Base-by-base conservation (phyloP, 2,797 vertebrate species). In the Morelia viridis region DNA sequence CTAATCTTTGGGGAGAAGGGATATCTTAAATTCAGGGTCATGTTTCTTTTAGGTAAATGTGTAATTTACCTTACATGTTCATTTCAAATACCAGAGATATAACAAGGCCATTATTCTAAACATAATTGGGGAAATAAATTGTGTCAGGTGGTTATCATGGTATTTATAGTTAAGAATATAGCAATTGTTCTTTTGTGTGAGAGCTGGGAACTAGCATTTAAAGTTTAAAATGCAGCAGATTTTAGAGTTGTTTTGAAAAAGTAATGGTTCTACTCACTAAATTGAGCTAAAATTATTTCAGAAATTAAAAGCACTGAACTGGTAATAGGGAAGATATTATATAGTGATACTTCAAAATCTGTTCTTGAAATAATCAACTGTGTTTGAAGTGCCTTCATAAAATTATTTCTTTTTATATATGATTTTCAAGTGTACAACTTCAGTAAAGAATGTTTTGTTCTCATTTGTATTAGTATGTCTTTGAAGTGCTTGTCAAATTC, bases 321-420 rank as follows among this genome's bases (percentile, higher is more conserved):
- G 64, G 88, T 60, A 93, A 89, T 28, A 5, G 1, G 65, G 60
- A 88, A 85, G 87, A 89, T 11, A 31, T 41, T 94, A 31, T 24
- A 92, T 91, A 62, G 89, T 6, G 62, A 91, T 76, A 26, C 91
- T 95, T 57, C 24, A 31, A 95, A 91, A 58, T 11, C 85, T 91
- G 61, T 92, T 19, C 0, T 94, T 94, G 76, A 93, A 85, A 4
- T 93, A 24, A 15, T 64, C 28, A 35, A 24, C 17, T 60, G 76
- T 80, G 19, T 65, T 65, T 68, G 13, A 58, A 85, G 28, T 41
- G 22, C n/a, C 5, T n/a, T 4, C 2, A 26, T 61, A 89, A 88
- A n/a, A 68, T 58, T 5, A 28, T 71, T 31, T 62, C 22, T 88
- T 83, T 60, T 85, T 85, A 10, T 31, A 76, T 53, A 10, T 88